Base-by-base conservation (phyloP, 2,888 invertebrate genomes). In the Metellina segmentata region DNA sequence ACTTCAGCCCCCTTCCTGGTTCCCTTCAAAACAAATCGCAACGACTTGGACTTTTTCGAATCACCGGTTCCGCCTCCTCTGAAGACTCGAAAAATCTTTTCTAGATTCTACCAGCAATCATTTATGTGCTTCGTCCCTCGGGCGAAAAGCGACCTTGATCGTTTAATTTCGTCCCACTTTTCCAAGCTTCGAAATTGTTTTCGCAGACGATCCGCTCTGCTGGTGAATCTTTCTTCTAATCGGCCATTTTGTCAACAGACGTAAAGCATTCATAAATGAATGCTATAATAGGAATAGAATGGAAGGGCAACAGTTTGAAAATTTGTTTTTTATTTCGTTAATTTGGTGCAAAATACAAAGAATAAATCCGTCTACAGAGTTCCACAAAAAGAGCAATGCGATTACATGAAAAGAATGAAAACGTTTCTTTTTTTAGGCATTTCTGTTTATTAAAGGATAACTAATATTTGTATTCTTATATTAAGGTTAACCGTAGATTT, bases 81-180 rank as follows among this genome's bases (percentile, higher is more conserved):
- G 34, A 52, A 52, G 78, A 34, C 34, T 34, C 34, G 34, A 78
- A 75, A 53, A 85, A 75, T 53, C 51, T 51, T 78, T 79, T 86
- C 85, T 69, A 49, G 49, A 48, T 85, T 85, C 75, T 19, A 9
- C 11, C 20, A 49, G 13, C 70, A 78, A 77, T 77, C 13, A 83
- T 69, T 75, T 79, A 70, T 13, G 61, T 19, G 34, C 48, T 82
- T 72, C 16, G 19, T 34, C 34, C 75, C 87, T 48, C 72, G 49
- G 82, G 91, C 91, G n/a, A 52, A 34, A 51, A 34, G 11, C 77
- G 87, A 75, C 91, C 91, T 91, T 91, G 91, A 91, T 91, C 78
- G 52, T 16, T 7, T 69, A 69, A 86, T 70, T 69, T 69, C 85
- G 81, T 71, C 87, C 91, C 91, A 91, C 78, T 91, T 91, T 91